phyloP scores from a whole-genome alignment of 2,888 invertebrate genomes.

The Venusia cambrica region DNA sequence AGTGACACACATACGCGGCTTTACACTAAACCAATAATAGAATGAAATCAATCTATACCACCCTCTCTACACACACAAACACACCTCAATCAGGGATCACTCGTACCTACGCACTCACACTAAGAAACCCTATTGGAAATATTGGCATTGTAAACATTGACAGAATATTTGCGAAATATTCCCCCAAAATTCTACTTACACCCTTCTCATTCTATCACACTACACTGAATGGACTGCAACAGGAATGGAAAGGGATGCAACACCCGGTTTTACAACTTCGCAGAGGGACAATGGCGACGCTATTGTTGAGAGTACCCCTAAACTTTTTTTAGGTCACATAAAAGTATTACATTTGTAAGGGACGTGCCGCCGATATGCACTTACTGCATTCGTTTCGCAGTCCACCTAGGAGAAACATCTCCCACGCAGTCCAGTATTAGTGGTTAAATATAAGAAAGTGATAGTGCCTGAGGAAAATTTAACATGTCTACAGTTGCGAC shows the following conservation, averaged over 20 bases:
- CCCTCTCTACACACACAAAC: conserved; percentile 66
- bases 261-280: conserved; percentile 65
- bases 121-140: conserved; percentile 63
- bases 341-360: conserved; percentile 78
- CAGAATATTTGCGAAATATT: conserved; percentile 72
- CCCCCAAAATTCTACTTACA: conserved; percentile 47
- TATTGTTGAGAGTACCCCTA: conserved; percentile 78
- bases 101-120: conserved; percentile 49
- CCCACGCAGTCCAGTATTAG: conserved; percentile 62
- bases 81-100: conserved; percentile 59
- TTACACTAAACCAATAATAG: conserved; percentile 79
- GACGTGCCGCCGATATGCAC: conserved; percentile 68
- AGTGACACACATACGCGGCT: conserved; percentile 80
- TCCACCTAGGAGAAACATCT: conserved; percentile 61
- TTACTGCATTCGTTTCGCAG: conserved; percentile 76
- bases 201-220: conserved; percentile 49
- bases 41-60: conserved; percentile 78
- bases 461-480: conserved; percentile 37
- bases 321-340: conserved; percentile 80
- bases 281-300: conserved; percentile 74
- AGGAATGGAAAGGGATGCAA: conserved; percentile 49
- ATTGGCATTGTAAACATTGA: conserved; percentile 78
- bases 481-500: conserved; percentile 62
- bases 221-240: conserved; percentile 26
- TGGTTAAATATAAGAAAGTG: conserved; percentile 43